These are phyloP conservation scores for Melanotaenia duboulayi DNA, from an alignment of 2,113 vertebrate genomes.

Conservation along the genomic window DNA sequence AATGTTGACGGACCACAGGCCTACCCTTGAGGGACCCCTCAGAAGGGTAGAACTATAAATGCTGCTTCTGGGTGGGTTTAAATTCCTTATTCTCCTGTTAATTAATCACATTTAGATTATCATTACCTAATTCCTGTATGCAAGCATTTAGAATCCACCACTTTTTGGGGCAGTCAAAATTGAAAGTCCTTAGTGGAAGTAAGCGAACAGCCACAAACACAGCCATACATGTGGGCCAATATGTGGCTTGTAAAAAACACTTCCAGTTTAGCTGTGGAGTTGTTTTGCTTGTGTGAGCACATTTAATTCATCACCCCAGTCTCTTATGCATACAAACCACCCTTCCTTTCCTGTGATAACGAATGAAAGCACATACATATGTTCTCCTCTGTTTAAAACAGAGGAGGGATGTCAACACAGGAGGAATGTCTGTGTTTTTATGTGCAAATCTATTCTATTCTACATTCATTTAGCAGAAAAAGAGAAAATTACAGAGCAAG, in stretches of 20 bases:
- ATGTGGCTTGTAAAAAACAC: slow-evolving; percentile 58
- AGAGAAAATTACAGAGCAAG: too few relatives aligned
- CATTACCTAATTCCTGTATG: slow-evolving; percentile 45
- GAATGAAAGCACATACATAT: slow-evolving; percentile 35
- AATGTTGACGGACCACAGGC: slow-evolving; percentile 76
- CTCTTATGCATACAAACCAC: slow-evolving; percentile 12
- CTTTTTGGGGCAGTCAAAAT: slow-evolving; percentile 23
- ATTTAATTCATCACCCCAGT: slow-evolving; percentile 29
- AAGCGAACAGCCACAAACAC: slow-evolving; percentile 35
- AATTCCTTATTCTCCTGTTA: slow-evolving; percentile 50
- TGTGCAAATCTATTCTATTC: too few relatives aligned
- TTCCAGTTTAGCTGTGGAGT: slow-evolving; percentile 60
- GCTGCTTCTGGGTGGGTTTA: slow-evolving; percentile 70
- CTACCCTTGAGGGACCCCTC: slow-evolving; percentile 66
- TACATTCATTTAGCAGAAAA: too few relatives aligned
- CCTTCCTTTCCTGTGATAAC: slow-evolving; percentile 7
- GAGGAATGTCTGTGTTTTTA: too few relatives aligned
- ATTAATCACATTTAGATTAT: slow-evolving; percentile 54
- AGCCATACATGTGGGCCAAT: slow-evolving; percentile 32
- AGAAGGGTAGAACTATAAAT: slow-evolving; percentile 50
- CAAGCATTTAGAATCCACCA: slow-evolving; percentile 42
- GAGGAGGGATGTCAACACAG: too few relatives aligned
- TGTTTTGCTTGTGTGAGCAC: slow-evolving; percentile 54
- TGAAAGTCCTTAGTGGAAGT: slow-evolving; percentile 36
- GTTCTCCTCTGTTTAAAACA: slow-evolving; percentile 13